Percentiles rank a stretch among this genome's conserved stretches.
Conservation (phyloP, 1,140 invertebrate species). For the Adoxophyes honmai region DNA sequence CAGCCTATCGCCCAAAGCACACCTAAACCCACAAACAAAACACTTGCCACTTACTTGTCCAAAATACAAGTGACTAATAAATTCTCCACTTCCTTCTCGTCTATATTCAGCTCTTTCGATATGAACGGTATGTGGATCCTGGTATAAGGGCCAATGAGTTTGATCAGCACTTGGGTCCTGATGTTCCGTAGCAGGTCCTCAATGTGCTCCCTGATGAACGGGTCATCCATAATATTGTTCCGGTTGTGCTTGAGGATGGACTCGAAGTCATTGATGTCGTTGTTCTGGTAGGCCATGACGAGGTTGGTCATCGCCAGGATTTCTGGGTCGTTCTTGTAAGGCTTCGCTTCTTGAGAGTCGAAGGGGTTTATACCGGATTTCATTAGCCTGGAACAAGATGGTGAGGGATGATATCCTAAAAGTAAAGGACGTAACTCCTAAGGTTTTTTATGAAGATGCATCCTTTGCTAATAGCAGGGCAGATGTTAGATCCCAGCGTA, state of each 20-base stretch:
- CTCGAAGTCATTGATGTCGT: conserved; percentile 99
- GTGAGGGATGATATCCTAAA: too few relatives aligned
- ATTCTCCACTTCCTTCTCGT: conserved; percentile 96
- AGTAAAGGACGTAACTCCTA: too few relatives aligned
- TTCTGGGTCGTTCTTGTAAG: conserved; percentile 99
- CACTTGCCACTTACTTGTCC: conserved; percentile 85
- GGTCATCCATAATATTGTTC: conserved; percentile 99
- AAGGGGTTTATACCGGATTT: conserved; percentile 99
- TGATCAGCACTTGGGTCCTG: conserved; percentile 98
- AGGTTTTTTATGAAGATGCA: too few relatives aligned
- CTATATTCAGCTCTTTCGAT: conserved; percentile 98
- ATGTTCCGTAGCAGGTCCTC: conserved; percentile 99
- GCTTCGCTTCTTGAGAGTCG: conserved; percentile 99
- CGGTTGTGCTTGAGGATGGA: conserved; percentile 96
- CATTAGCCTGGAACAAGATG: conserved; percentile 88
- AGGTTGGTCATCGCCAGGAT: conserved; percentile 99
- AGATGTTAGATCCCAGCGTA: too few relatives aligned
- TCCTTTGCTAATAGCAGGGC: too few relatives aligned
- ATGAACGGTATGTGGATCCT: conserved; percentile 99
- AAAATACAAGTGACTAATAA: conserved; percentile 99
- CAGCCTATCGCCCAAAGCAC: too few relatives aligned
- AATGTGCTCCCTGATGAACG: conserved; percentile 99
- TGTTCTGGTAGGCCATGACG: conserved; percentile 99
- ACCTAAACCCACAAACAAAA: too few relatives aligned
- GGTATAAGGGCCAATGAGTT: conserved; percentile 98